A percentile compares a stretch with the other conserved stretches of the same genome.
phyloP scores from a whole-genome alignment of 2,888 invertebrate genomes.

The Elgonia sp. region DNA sequence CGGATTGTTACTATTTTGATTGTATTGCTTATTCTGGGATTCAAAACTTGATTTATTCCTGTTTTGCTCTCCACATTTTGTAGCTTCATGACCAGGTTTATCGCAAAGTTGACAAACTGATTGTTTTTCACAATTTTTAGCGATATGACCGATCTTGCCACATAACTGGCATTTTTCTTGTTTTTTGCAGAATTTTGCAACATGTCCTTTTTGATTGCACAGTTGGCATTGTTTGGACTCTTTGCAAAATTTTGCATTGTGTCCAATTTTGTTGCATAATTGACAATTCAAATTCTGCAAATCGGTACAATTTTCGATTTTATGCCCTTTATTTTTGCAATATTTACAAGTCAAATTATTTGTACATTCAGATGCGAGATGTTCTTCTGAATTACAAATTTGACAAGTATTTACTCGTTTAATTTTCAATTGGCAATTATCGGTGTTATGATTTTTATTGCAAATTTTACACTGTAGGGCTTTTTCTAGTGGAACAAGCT shows the following conservation, averaged over 20 bases:
- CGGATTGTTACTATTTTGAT: not conserved
- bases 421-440: not conserved
- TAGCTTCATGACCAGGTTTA: not conserved
- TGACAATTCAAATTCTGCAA: too few species aligned
- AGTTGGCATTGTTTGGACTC: not conserved
- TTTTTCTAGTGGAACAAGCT: too few species aligned
- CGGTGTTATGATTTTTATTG: not conserved
- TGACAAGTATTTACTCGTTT: not conserved
- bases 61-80: not conserved
- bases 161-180: too few species aligned
- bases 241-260: too few species aligned
- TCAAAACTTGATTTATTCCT: not conserved
- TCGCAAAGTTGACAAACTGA: not conserved
- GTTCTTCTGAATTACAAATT: not conserved
- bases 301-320: not conserved
- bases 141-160: too few species aligned
- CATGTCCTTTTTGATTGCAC: not conserved
- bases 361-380: slow-evolving; percentile 12
- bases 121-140: not conserved
- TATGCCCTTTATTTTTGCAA: slow-evolving; percentile 1
- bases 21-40: not conserved
- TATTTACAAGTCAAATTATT: not conserved
- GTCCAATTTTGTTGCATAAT: too few species aligned
- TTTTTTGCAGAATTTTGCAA: too few species aligned
- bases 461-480: too few species aligned